A percentile compares a stretch with the other conserved stretches of the same genome.
Evolutionary conservation across 2,797 vertebrate species (phyloP).

Genomic region (Gadopsis bispinosus): DNA sequence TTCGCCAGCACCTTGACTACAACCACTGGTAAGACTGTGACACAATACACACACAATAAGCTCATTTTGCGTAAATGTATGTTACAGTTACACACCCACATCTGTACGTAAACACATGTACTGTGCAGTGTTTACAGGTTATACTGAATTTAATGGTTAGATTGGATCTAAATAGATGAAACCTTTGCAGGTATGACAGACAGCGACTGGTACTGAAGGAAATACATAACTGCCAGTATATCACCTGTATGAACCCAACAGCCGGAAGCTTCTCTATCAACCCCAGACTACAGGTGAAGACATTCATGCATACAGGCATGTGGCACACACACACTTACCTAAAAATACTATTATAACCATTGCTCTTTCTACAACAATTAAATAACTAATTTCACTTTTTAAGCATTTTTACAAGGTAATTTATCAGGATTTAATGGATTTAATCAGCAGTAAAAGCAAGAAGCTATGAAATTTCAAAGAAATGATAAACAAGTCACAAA

Average conservation of each 20-base stretch:
- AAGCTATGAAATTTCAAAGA: conserved; percentile 3
- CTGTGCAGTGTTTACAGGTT: background rate
- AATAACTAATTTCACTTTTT: conserved; percentile 2
- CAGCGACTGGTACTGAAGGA: conserved; percentile 93
- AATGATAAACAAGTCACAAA: conserved; percentile 1
- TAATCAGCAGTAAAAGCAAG: background rate
- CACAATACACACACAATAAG: background rate
- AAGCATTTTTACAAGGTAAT: conserved; percentile 15
- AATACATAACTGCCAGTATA: conserved; percentile 92
- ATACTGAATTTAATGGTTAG: background rate
- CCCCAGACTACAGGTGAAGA: conserved; percentile 90
- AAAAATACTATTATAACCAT: background rate
- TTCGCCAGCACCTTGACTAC: conserved; percentile 88
- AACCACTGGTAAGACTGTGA: conserved; percentile 79
- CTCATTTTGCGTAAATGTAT: background rate
- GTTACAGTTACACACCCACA: background rate
- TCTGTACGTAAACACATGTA: conserved; percentile 1
- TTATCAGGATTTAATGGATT: background rate
- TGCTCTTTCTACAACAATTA: background rate
- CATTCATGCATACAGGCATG: background rate
- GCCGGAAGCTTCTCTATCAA: conserved; percentile 95
- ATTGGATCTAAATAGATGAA: conserved; percentile 10
- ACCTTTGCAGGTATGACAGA: conserved; percentile 92
- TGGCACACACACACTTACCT: background rate
- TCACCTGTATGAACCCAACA: conserved; percentile 94